phyloP scores from a whole-genome alignment of 2,888 invertebrate genomes.

The Cheilosia urbana region DNA sequence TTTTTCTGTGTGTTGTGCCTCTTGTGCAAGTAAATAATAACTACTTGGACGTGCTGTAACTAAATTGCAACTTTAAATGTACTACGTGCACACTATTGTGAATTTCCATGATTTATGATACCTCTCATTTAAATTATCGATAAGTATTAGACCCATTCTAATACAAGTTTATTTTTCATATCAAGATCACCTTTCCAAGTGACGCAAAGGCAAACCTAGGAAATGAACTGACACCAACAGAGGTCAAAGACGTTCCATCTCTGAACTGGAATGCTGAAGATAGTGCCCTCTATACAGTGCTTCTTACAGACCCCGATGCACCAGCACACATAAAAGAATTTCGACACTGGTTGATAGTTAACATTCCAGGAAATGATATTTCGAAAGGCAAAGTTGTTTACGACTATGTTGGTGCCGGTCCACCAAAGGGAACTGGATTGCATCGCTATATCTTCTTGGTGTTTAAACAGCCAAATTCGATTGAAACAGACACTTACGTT shows the following conservation, averaged over 20 bases:
- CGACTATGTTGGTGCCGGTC: slow-evolving; percentile 93
- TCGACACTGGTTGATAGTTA: slow-evolving; percentile 96
- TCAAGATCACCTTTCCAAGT: slow-evolving; percentile 78
- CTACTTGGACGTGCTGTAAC: too few relatives aligned
- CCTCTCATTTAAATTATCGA: too few relatives aligned
- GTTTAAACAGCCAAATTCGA: slow-evolving; percentile 86
- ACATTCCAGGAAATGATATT: slow-evolving; percentile 91
- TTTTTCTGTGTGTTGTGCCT: too few relatives aligned
- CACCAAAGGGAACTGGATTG: slow-evolving; percentile 88
- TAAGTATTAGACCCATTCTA: too few relatives aligned
- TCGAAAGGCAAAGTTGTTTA: slow-evolving; percentile 90
- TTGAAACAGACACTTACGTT: slow-evolving; percentile 21
- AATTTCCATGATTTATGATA: too few relatives aligned
- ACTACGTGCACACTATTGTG: too few relatives aligned
- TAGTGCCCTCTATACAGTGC: slow-evolving; percentile 88
- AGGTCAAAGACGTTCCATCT: slow-evolving; percentile 89
- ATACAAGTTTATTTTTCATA: not conserved
- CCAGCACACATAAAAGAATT: slow-evolving; percentile 93
- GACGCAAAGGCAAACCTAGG: slow-evolving; percentile 86
- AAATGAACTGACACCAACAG: slow-evolving; percentile 90
- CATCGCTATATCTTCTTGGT: slow-evolving; percentile 89
- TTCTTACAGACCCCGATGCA: slow-evolving; percentile 93
- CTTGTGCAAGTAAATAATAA: too few relatives aligned
- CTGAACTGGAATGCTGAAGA: slow-evolving; percentile 88
- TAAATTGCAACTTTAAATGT: too few relatives aligned